phyloP scores from a whole-genome alignment of 2,113 vertebrate species.

The Oryctolagus cuniculus region mOryCun1.1 NC_091435.1:162197001-162197500 shows the following conservation, averaged over 20 bases:
- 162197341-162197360: neutral
- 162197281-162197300: neutral
- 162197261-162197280: neutral
- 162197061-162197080: neutral
- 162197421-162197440: neutral
- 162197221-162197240: neutral
- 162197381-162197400: neutral
- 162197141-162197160: neutral
- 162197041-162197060: neutral
- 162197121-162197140: neutral
- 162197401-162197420: neutral
- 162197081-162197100: neutral
- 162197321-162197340: neutral
- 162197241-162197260: neutral
- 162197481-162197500: too few relatives aligned
- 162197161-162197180: neutral
- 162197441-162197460: neutral
- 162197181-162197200: neutral
- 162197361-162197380: neutral
- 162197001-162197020: neutral
- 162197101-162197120: neutral
- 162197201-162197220: neutral
- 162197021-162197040: neutral
- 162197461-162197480: too few relatives aligned
- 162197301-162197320: neutral